A percentile compares a stretch with the other conserved stretches of the same genome.
Evolutionary conservation across 1,140 invertebrate genomes (phyloP).

Genomic region (Caenorhabditis elegans): DNA sequence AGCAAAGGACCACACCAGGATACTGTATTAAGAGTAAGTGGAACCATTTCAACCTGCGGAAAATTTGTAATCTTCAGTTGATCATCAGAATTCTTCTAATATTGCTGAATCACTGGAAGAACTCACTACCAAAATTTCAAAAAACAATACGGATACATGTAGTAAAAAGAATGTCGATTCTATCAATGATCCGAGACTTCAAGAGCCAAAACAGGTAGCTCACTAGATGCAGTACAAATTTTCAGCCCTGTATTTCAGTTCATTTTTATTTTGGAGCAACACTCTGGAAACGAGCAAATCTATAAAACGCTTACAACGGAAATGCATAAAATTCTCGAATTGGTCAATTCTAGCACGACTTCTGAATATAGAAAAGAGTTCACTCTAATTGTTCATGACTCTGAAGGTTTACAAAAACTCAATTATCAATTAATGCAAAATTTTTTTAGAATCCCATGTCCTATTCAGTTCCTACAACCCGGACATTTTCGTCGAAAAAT

Average conservation of each 20-base stretch:
- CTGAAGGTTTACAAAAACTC: not conserved
- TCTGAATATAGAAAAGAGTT: not conserved
- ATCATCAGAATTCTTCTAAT: too few species aligned
- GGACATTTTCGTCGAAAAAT: not conserved
- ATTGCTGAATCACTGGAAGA: too few species aligned
- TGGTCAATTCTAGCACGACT: not conserved
- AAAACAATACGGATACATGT: not conserved
- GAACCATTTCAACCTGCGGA: too few species aligned
- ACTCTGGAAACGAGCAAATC: not conserved
- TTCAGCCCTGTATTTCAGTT: not conserved
- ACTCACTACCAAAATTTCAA: too few species aligned
- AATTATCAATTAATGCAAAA: not conserved
- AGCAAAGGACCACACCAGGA: not conserved
- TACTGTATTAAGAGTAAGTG: not conserved
- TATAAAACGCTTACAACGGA: not conserved
- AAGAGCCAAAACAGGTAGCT: not conserved
- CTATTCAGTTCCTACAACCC: not conserved
- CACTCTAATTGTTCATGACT: not conserved
- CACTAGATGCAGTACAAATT: not conserved
- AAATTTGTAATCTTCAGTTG: too few species aligned
- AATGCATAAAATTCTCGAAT: not conserved
- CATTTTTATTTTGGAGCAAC: conserved; percentile 5
- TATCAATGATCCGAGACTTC: not conserved
- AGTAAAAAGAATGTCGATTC: not conserved
- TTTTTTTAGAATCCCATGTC: not conserved